Evolutionary conservation across 2,888 invertebrate species (phyloP).

Genomic region (Hemicrepidius hirtus): DNA sequence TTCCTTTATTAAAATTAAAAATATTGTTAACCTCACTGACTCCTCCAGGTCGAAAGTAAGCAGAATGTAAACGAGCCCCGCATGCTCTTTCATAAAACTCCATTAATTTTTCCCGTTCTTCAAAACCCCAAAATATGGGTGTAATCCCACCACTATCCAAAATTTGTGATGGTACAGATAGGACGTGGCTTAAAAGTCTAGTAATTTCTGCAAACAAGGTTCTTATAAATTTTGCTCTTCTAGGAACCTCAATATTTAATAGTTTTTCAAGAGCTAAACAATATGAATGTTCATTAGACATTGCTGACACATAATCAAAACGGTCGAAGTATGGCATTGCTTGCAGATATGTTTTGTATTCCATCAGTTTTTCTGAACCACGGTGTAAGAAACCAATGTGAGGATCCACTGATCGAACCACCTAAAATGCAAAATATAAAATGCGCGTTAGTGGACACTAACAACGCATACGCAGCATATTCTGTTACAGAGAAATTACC

Average conservation of each 20-base stretch:
- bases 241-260: conserved; percentile 84
- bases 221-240: conserved; percentile 74
- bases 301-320: conserved; percentile 89
- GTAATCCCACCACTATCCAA: conserved; percentile 91
- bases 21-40: conserved; percentile 75
- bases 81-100: conserved; percentile 90
- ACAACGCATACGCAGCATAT: too few species aligned
- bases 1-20: too few species aligned
- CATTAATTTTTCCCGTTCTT: conserved; percentile 90
- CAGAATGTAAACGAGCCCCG: conserved; percentile 89
- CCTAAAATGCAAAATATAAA: conserved; percentile 73
- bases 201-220: conserved; percentile 83
- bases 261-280: conserved; percentile 89
- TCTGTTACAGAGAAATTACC: conserved; percentile 64
- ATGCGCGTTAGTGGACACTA: too few species aligned
- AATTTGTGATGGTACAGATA: conserved; percentile 83
- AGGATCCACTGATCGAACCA: conserved; percentile 85
- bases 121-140: conserved; percentile 94
- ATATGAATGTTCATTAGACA: conserved; percentile 87
- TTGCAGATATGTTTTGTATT: conserved; percentile 90
- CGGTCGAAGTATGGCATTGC: conserved; percentile 91
- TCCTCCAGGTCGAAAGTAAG: conserved; percentile 89
- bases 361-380: conserved; percentile 93
- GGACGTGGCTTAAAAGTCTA: conserved; percentile 85
- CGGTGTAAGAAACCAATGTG: conserved; percentile 92